phyloP scores from a whole-genome alignment of 2,113 vertebrate species.

The Aleadryas rufinucha region DNA sequence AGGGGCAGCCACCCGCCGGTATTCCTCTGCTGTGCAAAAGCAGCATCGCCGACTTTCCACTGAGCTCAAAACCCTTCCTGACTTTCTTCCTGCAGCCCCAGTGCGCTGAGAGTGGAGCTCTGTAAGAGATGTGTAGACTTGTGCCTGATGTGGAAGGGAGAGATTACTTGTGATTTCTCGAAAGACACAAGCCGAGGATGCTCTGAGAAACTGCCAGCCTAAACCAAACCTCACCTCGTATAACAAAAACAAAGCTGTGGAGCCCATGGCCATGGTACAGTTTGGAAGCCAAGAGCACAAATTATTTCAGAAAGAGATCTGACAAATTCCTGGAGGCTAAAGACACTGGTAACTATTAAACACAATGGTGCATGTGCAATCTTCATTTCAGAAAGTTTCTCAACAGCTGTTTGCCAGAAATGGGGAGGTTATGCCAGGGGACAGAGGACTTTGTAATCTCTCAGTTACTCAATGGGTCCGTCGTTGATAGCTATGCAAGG shows the following conservation, averaged over 20 bases:
- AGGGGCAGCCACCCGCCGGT: accelerated
- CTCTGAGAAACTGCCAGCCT: not conserved
- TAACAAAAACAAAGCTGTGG: not conserved
- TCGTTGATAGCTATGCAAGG: accelerated
- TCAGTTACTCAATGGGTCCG: not conserved
- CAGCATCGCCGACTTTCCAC: not conserved
- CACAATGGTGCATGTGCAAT: not conserved
- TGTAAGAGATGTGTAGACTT: not conserved
- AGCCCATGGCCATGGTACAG: not conserved
- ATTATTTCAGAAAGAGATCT: not conserved
- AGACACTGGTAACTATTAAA: not conserved
- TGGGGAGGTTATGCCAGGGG: not conserved
- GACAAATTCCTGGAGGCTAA: not conserved
- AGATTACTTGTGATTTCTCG: not conserved
- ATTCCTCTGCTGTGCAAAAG: not conserved
- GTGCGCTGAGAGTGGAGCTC: not conserved
- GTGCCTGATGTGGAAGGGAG: not conserved
- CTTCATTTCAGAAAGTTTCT: not conserved
- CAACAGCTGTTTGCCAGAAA: not conserved
- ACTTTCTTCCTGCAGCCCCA: not conserved
- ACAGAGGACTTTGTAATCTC: not conserved
- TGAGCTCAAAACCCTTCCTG: not conserved
- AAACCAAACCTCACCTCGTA: not conserved
- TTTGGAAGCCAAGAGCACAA: not conserved
- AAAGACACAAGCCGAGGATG: not conserved